phyloP scores from a whole-genome alignment of 2,888 invertebrate genomes.

The Campopleginae sp. region DNA sequence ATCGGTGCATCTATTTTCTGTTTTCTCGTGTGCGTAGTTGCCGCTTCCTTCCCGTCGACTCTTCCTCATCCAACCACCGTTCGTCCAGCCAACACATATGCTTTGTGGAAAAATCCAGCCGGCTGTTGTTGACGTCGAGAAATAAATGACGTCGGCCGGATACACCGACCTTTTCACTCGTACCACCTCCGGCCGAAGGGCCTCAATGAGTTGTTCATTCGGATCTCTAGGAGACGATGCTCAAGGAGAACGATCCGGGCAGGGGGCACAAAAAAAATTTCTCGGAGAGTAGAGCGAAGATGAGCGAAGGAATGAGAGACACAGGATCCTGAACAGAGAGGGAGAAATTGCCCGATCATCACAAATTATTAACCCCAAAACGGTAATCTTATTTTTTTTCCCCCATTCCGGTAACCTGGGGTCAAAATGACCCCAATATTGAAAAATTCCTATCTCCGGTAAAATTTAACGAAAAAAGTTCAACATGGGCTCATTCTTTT shows the following conservation, averaged over 20 bases:
- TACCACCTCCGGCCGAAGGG: conserved; percentile 66
- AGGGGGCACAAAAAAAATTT: not conserved
- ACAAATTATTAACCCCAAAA: conserved; percentile 68
- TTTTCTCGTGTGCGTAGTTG: conserved; percentile 15
- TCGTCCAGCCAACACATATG: conserved; percentile 36
- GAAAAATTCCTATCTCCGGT: no score
- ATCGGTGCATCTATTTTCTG: conserved; percentile 20
- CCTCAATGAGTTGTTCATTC: conserved; percentile 42
- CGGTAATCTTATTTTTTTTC: no score
- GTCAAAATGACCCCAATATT: no score
- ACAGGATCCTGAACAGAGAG: conserved; percentile 13
- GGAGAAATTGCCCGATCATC: conserved; percentile 64
- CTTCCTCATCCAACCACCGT: conserved; percentile 27
- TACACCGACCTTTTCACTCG: conserved; percentile 71
- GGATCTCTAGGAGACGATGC: not conserved
- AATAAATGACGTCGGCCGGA: conserved; percentile 77
- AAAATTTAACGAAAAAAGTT: no score
- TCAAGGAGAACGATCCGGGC: not conserved
- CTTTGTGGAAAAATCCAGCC: conserved; percentile 79
- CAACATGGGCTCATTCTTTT: no score
- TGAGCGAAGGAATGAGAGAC: conserved; percentile 21
- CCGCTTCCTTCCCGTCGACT: conserved; percentile 37
- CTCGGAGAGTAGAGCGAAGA: conserved; percentile 14
- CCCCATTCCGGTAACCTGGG: no score
- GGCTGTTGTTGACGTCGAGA: conserved; percentile 81